Base-by-base conservation (phyloP, 2,113 vertebrate genomes). In the Narcine bancroftii region DNA sequence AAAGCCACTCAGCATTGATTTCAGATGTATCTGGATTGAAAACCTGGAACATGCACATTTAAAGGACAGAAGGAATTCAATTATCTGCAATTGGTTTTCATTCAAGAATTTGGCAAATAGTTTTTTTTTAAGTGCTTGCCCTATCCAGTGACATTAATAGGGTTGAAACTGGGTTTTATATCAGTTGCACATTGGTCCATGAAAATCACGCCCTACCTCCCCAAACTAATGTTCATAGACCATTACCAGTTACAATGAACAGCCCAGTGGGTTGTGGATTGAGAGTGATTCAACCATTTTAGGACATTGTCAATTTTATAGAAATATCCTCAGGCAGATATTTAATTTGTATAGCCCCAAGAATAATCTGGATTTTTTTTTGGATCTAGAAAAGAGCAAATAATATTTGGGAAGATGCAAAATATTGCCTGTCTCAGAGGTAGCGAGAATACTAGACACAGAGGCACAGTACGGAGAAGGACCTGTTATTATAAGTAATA, bases 391-490 rank as follows among this genome's bases (percentile, higher is more conserved):
- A 85, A 36, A 69, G 39, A 91, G 26, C 39, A 17, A 69, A 36
- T 45, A 47, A 69, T 42, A 47, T 69, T 89, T 91, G 10, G 24
- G 39, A 91, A 47, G 42, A 47, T 69, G 42, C 69, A 69, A 29
- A 26, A 91, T 45, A 3, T 42, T 33, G 89, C 89, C 89, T 91
- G 89, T 71, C 65, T 69, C 63, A 69, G 89, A 91, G 89, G 65
- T 71, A 91, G 65, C 47, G 65, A 29, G 89, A 69, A 91, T 42
- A 42, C 42, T 69, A 42, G 89, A 91, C 89, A 69, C 71, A 13
- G 89, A 66, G 56, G 89, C 89, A 69, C 89, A 71, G 65, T 47
- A 69, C 10, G 65, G 89, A 91, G 89, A 91, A 91, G 65, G 89
- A 91, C 89, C 63, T 69, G 89, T 69, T 66, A 69, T 69, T 45